Evolutionary conservation across 2,113 vertebrate species (phyloP).

Genomic region (Zosterops borbonicus): DNA sequence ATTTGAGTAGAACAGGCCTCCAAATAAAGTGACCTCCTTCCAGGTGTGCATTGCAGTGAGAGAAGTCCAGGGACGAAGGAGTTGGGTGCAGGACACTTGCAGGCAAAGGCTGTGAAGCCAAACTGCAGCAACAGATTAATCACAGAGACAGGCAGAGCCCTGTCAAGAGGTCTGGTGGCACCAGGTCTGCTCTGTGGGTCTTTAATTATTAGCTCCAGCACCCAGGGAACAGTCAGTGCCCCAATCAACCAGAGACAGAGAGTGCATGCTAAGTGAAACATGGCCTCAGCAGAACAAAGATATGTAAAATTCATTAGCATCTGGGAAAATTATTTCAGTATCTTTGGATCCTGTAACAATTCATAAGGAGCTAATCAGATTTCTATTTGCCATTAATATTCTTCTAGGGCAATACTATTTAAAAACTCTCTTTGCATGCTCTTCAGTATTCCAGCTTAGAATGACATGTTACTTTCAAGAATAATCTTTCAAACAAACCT

Average conservation of each 20-base stretch:
- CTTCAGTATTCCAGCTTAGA: not conserved
- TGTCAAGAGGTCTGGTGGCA: not conserved
- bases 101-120: not conserved
- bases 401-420: not conserved
- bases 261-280: not conserved
- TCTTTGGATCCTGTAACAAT: not conserved
- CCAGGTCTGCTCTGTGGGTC: not conserved
- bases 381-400: not conserved
- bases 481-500: not conserved
- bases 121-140: not conserved
- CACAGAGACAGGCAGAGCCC: not conserved
- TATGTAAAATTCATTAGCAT: not conserved
- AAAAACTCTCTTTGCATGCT: not conserved
- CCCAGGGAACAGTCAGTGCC: not conserved
- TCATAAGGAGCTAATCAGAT: not conserved
- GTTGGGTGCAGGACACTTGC: rapidly evolving
- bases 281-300: not conserved
- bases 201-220: not conserved
- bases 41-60: not conserved
- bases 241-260: not conserved
- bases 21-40: not conserved
- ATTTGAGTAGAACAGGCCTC: not conserved
- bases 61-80: not conserved
- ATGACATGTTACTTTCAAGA: not conserved
- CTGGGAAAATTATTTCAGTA: not conserved